Evolutionary conservation across 1,140 invertebrate species (phyloP), one percentile per base, ranked within the genome.

Genomic region (Manduca sexta): DNA sequence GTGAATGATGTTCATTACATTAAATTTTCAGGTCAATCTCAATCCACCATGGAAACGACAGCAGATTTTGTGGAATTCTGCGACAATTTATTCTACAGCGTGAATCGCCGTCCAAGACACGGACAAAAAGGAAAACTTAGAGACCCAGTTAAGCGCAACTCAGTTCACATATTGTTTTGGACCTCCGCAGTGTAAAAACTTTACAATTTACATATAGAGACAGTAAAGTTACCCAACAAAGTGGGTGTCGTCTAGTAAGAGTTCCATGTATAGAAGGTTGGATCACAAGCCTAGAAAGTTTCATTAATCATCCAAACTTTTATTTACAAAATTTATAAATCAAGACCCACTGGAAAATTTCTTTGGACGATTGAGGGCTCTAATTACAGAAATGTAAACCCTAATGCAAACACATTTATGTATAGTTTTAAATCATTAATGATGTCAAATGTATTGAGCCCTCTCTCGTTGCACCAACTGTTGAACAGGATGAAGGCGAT

Each of bases 51-150:
- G 49, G 49, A 7, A 14, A 37, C 49, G 15, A 52, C 49, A 21
- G 49, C 37, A 8, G 49, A 52, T 41, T 26, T 44, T n/a, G 12
- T 54, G 8, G 51, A 59, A 35, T 59, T 59, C 30, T 30, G 54
- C 8, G 56, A 59, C 3, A 8, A 37, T 13, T 29, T 59, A 16
- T 59, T 59, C 35, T 47, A 59, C 12, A 59, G 44, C 26, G 51
- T 59, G 1, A 59, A 59, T 38, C 18, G 56, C 26, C 21, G 40
- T 31, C 50, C 50, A 26, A 46, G 50, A 21, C 4, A 8, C 8
- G 8, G 4, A 3, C 21, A 26, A 26, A 26, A 26, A 26, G 21
- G 21, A 3, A 26, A 54, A 45, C n/a, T 54, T 13, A 29, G 56
- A 34, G 44, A 39, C 37, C 47, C 51, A 4, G 43, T 53, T 5